These are phyloP conservation scores for Melanotaenia nigrans DNA, from an alignment of 2,797 vertebrate genomes.

Conservation along the genomic window DNA sequence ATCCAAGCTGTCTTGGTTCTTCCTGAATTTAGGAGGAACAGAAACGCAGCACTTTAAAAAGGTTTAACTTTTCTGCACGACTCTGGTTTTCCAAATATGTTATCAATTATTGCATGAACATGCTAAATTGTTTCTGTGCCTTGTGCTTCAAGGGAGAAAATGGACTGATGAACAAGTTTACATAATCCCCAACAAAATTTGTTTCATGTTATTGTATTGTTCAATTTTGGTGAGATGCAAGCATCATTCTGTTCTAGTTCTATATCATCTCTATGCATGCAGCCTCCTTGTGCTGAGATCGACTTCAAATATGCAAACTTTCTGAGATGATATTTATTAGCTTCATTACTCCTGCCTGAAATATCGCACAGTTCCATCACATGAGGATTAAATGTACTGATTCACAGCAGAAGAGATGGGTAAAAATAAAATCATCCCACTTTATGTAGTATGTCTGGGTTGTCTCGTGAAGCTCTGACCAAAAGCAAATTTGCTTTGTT, in stretches of 20 bases:
- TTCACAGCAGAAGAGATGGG: slow-evolving; percentile 46
- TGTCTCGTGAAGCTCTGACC: slow-evolving; percentile 37
- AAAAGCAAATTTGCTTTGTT: slow-evolving; percentile 55
- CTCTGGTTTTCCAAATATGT: slow-evolving; percentile 20
- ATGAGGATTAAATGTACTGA: slow-evolving; percentile 58
- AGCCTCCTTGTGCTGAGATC: slow-evolving; percentile 41
- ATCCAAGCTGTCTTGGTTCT: not conserved
- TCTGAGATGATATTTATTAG: slow-evolving; percentile 56
- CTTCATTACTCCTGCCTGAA: slow-evolving; percentile 54
- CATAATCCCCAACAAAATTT: not conserved
- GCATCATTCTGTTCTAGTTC: slow-evolving; percentile 3
- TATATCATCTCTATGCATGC: slow-evolving; percentile 6
- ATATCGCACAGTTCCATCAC: slow-evolving; percentile 39
- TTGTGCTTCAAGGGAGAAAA: slow-evolving; percentile 22
- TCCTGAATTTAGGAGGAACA: slow-evolving; percentile 25
- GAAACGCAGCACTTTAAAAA: not conserved
- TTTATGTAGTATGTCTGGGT: slow-evolving; percentile 45
- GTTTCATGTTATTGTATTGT: not conserved
- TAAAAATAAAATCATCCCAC: slow-evolving; percentile 61
- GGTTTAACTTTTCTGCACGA: slow-evolving; percentile 20
- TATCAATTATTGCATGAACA: slow-evolving; percentile 39
- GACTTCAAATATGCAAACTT: slow-evolving; percentile 51
- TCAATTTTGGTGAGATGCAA: not conserved
- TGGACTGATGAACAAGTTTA: not conserved
- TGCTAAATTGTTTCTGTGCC: slow-evolving; percentile 48